Base-by-base conservation (phyloP, 2,888 invertebrate genomes). In the Ophioninae sp. region DNA sequence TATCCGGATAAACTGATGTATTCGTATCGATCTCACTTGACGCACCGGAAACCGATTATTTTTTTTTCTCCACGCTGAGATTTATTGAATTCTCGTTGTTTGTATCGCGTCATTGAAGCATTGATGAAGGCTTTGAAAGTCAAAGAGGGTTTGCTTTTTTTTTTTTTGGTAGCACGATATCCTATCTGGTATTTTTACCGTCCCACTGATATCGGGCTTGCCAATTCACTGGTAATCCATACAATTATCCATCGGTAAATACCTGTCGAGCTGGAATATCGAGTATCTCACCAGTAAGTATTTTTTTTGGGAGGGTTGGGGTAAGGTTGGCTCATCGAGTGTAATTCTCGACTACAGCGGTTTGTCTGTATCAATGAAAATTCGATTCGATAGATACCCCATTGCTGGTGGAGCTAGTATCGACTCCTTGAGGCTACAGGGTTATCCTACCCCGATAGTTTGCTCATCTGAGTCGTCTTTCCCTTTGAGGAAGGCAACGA, bases 301-400 rank as follows among this genome's bases (percentile, higher is more conserved):
- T n/a, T n/a, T n/a, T n/a, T 59, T 41, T 17, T 50, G 50, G 50
- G 59, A n/a, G n/a, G 59, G 13, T 76, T 20, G 8, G 20, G 56
- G 39, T 62, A 62, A 62, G n/a, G 10, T 17, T 56, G 57, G 57
- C 56, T 57, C 17, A 65, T 7, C 37, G 13, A 56, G 21, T 50
- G 30, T 65, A 67, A 75, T 68, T 10, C 30, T 37, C 10, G 30
- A 68, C 62, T 30, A 59, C 20, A 50, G 13, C 20, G 20, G 21
- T 62, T 37, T 50, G 50, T 62, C 44, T 37, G 41, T 21, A 57
- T 41, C 23, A 76, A 56, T n/a, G 23, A 23, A 76, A 67, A 59
- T 67, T 59, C 59, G 76, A 76, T 57, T 76, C 41, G 67, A 68
- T 67, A 76, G 37, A 44, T 67, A 21, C 41, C 67, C 8, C 39